phyloP scores from a whole-genome alignment of 2,888 invertebrate species.

The Dorcus parallelipipedus region DNA sequence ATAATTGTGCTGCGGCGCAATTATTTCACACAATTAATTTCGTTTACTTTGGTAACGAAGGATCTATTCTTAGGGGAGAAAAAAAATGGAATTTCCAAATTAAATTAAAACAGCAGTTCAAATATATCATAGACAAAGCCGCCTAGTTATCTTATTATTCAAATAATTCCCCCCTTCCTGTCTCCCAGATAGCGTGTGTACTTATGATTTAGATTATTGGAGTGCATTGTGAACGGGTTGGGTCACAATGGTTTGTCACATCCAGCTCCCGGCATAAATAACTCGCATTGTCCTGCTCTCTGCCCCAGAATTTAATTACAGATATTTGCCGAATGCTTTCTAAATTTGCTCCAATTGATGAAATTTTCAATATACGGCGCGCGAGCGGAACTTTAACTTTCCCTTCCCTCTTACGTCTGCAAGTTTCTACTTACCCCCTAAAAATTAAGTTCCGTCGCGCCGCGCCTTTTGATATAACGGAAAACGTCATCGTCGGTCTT shows the following conservation, averaged over 20 bases:
- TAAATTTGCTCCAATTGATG: background rate
- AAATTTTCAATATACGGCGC: slow-evolving; percentile 5
- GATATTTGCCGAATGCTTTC: slow-evolving; percentile 26
- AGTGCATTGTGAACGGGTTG: slow-evolving; percentile 29
- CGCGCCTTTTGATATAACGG: too few relatives aligned
- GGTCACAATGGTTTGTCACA: slow-evolving; percentile 41
- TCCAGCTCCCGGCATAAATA: slow-evolving; percentile 39
- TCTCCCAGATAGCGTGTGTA: slow-evolving; percentile 24
- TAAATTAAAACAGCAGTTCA: background rate
- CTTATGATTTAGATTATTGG: slow-evolving; percentile 36
- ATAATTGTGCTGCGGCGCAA: too few relatives aligned
- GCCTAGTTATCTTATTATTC: slow-evolving; percentile 13
- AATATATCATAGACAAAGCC: slow-evolving; percentile 5
- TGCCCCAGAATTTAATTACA: slow-evolving; percentile 37
- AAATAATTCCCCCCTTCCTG: slow-evolving; percentile 7
- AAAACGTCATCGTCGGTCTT: too few relatives aligned
- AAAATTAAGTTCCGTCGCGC: too few relatives aligned
- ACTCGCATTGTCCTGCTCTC: slow-evolving; percentile 34
- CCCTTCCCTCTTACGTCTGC: too few relatives aligned
- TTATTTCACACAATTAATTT: too few relatives aligned
- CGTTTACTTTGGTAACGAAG: too few relatives aligned
- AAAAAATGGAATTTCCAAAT: too few relatives aligned
- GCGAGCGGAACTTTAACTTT: too few relatives aligned
- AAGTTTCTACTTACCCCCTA: too few relatives aligned
- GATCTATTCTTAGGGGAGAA: too few relatives aligned